phyloP scores from a whole-genome alignment of 2,113 vertebrate genomes.

The Syngnathus scovelli region DNA sequence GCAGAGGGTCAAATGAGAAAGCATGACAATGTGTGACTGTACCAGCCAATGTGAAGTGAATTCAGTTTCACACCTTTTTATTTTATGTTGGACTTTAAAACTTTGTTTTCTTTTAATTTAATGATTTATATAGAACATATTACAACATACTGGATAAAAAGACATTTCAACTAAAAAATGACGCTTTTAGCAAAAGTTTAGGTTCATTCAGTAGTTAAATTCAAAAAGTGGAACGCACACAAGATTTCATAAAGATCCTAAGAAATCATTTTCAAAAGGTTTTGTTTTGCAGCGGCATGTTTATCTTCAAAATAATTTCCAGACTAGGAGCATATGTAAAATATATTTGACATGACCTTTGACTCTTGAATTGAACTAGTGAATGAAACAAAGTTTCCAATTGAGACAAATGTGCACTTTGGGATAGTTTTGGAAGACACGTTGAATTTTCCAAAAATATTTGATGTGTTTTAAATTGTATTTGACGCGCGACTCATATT shows the following conservation, averaged over 20 bases:
- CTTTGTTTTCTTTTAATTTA: background rate
- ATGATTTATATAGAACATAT: background rate
- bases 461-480: background rate
- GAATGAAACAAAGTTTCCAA: background rate
- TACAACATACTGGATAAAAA: no score
- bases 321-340: no score
- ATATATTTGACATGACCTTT: no score
- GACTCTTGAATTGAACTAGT: no score
- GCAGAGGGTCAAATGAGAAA: background rate
- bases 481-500: background rate
- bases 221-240: no score
- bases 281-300: no score
- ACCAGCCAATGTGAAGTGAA: conserved; percentile 72
- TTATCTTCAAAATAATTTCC: no score
- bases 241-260: no score
- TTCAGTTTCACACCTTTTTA: conserved; percentile 37
- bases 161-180: no score
- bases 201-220: no score
- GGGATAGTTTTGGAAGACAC: background rate
- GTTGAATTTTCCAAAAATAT: background rate
- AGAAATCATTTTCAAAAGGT: no score
- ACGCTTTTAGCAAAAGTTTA: no score
- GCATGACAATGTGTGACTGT: conserved; percentile 57
- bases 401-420: background rate
- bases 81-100: background rate